These are phyloP conservation scores for Podarcis raffonei DNA, from an alignment of 2,113 vertebrate species.

Conservation along the genomic window DNA sequence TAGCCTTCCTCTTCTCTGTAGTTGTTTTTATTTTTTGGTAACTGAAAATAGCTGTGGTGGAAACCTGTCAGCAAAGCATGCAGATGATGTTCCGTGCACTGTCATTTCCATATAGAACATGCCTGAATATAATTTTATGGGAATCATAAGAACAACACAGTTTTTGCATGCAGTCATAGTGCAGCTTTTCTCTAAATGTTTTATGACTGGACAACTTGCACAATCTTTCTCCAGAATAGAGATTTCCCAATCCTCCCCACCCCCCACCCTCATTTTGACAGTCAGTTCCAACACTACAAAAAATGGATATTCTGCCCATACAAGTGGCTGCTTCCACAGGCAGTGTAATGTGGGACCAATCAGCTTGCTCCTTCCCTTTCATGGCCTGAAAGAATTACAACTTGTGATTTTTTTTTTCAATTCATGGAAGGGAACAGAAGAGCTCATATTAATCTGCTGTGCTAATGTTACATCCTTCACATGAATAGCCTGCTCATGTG, in stretches of 20 bases:
- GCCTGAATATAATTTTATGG: background rate
- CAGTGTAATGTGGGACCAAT: background rate
- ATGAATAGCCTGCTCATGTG: background rate
- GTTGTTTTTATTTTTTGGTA: background rate
- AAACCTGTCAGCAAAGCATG: background rate
- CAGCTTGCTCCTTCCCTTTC: background rate
- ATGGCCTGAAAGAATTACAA: background rate
- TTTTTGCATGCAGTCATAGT: background rate
- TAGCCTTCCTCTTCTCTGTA: constrained; percentile 22
- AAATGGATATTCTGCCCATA: background rate
- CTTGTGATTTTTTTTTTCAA: background rate
- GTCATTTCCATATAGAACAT: background rate
- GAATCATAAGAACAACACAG: background rate
- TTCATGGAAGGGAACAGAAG: background rate
- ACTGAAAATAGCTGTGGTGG: background rate
- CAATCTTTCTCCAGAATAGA: background rate
- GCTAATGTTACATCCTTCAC: background rate
- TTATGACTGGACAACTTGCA: background rate
- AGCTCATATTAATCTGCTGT: background rate
- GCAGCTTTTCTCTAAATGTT: background rate
- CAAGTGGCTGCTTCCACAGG: background rate
- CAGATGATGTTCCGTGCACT: background rate
- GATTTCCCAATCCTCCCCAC: background rate
- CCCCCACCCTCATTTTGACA: background rate
- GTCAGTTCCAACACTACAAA: background rate